A percentile compares a stretch with the other conserved stretches of the same genome.
phyloP scores from a whole-genome alignment of 64 coral and sea anemone genomes.

The Acropora yongei region DNA sequence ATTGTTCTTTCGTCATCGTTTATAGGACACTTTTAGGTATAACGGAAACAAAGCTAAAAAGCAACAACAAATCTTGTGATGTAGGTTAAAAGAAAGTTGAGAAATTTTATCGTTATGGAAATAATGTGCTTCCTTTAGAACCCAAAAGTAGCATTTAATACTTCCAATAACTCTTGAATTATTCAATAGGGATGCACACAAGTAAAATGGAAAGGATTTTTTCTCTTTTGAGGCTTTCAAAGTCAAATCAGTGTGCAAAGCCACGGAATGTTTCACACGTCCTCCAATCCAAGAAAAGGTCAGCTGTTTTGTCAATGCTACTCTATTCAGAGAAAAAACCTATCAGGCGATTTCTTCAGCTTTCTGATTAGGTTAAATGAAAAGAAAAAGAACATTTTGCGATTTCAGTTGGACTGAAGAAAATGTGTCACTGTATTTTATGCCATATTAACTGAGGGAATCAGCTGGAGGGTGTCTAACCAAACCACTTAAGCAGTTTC shows the following conservation, averaged over 20 bases:
- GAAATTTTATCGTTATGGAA: neutral
- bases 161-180: no score
- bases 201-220: neutral
- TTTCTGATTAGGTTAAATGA: no score
- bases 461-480: neutral
- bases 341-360: no score
- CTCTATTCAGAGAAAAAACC: no score
- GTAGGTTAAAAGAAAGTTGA: neutral
- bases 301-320: no score
- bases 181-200: no score
- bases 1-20: no score
- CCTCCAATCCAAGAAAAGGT: neutral
- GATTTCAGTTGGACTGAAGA: no score
- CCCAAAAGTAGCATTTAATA: no score
- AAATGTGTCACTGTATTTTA: neutral
- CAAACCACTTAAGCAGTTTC: neutral
- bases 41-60: neutral
- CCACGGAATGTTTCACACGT: neutral
- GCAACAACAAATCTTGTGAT: neutral
- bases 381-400: no score
- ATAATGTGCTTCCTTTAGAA: neutral
- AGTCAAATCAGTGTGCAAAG: neutral
- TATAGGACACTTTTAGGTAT: neutral
- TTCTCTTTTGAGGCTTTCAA: neutral
- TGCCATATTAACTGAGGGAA: neutral